Percentiles rank a stretch among this genome's conserved stretches.
Evolutionary conservation across 2,113 vertebrate species (phyloP).

Genomic region (Lepidothrix coronata): DNA sequence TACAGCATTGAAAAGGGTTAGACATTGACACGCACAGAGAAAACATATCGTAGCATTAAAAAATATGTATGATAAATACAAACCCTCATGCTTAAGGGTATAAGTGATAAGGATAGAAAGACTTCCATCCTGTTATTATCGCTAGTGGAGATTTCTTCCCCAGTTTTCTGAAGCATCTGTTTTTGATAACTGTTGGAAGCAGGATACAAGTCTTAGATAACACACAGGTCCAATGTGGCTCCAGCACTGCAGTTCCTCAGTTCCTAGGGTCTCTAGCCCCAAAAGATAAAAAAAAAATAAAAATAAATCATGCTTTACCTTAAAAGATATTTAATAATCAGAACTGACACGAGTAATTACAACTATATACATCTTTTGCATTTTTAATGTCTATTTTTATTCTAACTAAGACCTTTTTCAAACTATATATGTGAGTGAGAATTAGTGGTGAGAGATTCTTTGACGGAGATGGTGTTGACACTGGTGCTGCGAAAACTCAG

Average conservation of each 20-base stretch:
- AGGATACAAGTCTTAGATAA: neutral
- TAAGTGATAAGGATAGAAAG: neutral
- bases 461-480: neutral
- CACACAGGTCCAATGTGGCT: neutral
- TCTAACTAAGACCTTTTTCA: neutral
- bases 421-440: neutral
- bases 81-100: neutral
- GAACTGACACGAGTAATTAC: neutral
- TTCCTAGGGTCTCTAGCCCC: neutral
- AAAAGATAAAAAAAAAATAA: neutral
- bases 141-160: neutral
- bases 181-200: neutral
- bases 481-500: neutral
- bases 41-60: neutral
- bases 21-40: neutral
- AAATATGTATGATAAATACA: neutral
- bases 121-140: neutral
- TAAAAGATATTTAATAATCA: neutral
- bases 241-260: neutral
- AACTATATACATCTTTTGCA: neutral
- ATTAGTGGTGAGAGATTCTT: neutral
- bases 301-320: neutral
- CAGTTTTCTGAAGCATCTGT: neutral
- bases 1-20: neutral
- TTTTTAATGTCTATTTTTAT: neutral